Conservation (phyloP, 2,797 vertebrate genomes). For the Heterohyrax brucei region DNA sequence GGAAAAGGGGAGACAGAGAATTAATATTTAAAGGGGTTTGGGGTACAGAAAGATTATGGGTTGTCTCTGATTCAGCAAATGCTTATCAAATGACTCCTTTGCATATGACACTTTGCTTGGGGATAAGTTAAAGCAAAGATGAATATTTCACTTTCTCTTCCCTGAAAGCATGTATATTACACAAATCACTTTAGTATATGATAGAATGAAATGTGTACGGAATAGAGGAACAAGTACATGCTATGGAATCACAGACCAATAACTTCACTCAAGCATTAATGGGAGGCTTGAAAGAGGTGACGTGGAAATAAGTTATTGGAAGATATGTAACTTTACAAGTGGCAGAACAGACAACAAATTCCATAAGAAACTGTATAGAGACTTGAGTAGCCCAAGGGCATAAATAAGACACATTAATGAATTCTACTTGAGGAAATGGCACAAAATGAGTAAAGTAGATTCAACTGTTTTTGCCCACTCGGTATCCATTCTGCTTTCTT, state of each 20-base stretch:
- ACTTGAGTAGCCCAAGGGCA: neutral
- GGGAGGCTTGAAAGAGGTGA: slow-evolving; percentile 28
- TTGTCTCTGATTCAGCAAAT: slow-evolving; percentile 33
- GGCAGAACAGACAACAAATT: slow-evolving; percentile 12
- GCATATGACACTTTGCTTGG: neutral
- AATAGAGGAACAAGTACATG: neutral
- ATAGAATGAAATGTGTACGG: neutral
- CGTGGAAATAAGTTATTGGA: slow-evolving; percentile 10
- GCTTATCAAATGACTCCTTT: slow-evolving; percentile 7
- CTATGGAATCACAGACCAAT: neutral
- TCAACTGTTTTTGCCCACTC: neutral
- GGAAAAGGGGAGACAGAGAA: neutral
- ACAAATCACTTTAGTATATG: slow-evolving; percentile 42
- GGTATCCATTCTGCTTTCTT: neutral
- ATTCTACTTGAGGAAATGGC: slow-evolving; percentile 45
- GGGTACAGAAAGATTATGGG: slow-evolving; percentile 32
- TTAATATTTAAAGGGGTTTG: neutral
- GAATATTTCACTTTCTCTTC: neutral
- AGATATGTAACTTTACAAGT: neutral
- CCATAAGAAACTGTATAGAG: slow-evolving; percentile 23
- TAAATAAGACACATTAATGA: slow-evolving; percentile 54
- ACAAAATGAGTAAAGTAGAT: neutral
- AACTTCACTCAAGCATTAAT: neutral
- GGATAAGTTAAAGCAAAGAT: slow-evolving; percentile 42
- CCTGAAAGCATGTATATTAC: slow-evolving; percentile 52